Evolutionary conservation across 2,797 vertebrate genomes (phyloP).

Genomic region (Characodon lateralis): DNA sequence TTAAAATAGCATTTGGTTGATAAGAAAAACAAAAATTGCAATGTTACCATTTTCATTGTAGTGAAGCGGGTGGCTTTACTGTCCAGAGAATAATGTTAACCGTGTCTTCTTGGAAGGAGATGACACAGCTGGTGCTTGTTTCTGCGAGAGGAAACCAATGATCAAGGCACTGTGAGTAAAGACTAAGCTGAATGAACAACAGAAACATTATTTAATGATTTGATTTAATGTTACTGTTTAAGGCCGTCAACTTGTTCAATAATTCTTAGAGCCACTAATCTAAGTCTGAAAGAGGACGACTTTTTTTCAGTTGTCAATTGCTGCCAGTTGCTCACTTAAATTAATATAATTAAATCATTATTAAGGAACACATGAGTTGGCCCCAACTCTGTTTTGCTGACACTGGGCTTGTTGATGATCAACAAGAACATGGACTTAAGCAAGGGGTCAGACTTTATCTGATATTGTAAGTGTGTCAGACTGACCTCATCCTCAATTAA

Average conservation of each 20-base stretch:
- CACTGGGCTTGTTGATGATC: background rate
- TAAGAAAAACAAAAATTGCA: conserved; percentile 4
- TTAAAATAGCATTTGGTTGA: background rate
- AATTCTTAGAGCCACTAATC: background rate
- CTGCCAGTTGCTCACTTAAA: background rate
- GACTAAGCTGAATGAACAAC: background rate
- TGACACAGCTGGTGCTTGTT: conserved; percentile 28
- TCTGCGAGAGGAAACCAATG: conserved; percentile 15
- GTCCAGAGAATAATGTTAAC: conserved; percentile 34
- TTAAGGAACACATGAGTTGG: background rate
- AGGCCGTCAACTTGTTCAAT: too few relatives aligned
- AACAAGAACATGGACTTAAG: background rate
- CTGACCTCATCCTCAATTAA: background rate
- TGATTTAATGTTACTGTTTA: background rate
- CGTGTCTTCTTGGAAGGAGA: conserved; percentile 28
- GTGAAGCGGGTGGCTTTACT: conserved; percentile 23
- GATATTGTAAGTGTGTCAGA: too few relatives aligned
- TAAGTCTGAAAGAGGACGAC: too few relatives aligned
- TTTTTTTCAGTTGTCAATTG: background rate
- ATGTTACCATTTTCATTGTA: conserved; percentile 64
- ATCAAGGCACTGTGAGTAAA: background rate
- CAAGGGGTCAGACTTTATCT: too few relatives aligned
- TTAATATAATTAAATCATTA: background rate
- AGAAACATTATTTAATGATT: background rate
- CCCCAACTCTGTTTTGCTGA: background rate